These are phyloP conservation scores for Troilus luridus DNA, from an alignment of 2,888 invertebrate genomes.

Conservation along the genomic window DNA sequence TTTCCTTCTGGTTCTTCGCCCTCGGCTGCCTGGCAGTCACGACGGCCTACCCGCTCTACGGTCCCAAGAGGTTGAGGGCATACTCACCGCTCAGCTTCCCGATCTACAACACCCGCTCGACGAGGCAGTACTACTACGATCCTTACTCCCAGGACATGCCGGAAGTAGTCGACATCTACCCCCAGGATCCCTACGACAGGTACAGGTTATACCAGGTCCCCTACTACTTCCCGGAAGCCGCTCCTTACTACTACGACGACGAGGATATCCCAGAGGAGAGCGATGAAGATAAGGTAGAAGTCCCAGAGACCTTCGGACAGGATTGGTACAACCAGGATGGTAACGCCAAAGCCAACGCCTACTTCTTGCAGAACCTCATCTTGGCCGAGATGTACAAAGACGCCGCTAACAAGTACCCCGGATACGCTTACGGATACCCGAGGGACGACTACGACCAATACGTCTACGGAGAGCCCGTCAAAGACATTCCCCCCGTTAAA, in stretches of 20 bases:
- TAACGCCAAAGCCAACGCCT: conserved; percentile 73
- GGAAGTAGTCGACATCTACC: conserved; percentile 69
- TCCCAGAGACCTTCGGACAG: not conserved
- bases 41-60: conserved; percentile 53
- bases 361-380: conserved; percentile 75
- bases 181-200: conserved; percentile 71
- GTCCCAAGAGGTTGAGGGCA: conserved; percentile 52
- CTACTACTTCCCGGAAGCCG: conserved; percentile 71
- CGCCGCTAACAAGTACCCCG: conserved; percentile 48
- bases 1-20: not conserved
- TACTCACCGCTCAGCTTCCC: conserved; percentile 32
- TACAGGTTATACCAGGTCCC: conserved; percentile 71
- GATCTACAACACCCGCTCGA: conserved; percentile 64
- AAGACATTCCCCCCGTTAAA: conserved; percentile 64
- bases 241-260: conserved; percentile 63
- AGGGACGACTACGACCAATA: conserved; percentile 69
- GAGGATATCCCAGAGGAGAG: not conserved
- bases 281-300: conserved; percentile 42
- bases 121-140: conserved; percentile 70
- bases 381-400: conserved; percentile 65
- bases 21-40: conserved; percentile 40
- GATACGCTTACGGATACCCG: conserved; percentile 54
- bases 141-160: conserved; percentile 69
- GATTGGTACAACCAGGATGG: conserved; percentile 61
- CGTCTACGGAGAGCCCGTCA: conserved; percentile 66